Percentiles rank a stretch among this genome's conserved stretches.
Conservation (phyloP, 2,888 invertebrate species). For the Myathropa florea region DNA sequence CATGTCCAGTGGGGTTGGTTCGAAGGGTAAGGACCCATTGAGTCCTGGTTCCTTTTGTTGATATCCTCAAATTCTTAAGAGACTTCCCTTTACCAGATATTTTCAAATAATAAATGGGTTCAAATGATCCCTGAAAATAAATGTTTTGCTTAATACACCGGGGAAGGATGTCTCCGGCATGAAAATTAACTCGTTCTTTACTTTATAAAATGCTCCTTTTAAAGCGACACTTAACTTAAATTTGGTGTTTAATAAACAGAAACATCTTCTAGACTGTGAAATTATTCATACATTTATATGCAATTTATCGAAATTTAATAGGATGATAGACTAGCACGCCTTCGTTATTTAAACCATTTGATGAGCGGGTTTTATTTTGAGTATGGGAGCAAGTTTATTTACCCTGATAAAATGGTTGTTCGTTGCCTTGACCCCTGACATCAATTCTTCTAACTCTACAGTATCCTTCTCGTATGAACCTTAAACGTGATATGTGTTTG, state of each 20-base stretch:
- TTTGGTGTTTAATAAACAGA: background rate
- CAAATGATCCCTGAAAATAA: constrained; percentile 41
- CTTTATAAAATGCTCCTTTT: background rate
- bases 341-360: too few relatives aligned
- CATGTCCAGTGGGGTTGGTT: constrained; percentile 27
- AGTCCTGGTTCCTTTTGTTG: constrained; percentile 7
- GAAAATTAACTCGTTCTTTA: background rate
- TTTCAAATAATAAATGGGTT: constrained; percentile 40
- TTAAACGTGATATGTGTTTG: too few relatives aligned
- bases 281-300: too few relatives aligned
- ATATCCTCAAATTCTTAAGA: background rate
- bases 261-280: background rate
- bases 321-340: too few relatives aligned
- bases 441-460: too few relatives aligned
- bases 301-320: too few relatives aligned
- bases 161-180: background rate
- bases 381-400: too few relatives aligned
- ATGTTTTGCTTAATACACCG: constrained; percentile 29
- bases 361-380: too few relatives aligned
- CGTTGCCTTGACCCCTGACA: too few relatives aligned
- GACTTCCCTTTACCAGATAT: constrained; percentile 11
- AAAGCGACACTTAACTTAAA: background rate
- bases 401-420: too few relatives aligned
- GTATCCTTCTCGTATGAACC: too few relatives aligned
- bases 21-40: background rate